Evolutionary conservation across 2,113 vertebrate genomes (phyloP).

Genomic region (Candoia aspera): DNA sequence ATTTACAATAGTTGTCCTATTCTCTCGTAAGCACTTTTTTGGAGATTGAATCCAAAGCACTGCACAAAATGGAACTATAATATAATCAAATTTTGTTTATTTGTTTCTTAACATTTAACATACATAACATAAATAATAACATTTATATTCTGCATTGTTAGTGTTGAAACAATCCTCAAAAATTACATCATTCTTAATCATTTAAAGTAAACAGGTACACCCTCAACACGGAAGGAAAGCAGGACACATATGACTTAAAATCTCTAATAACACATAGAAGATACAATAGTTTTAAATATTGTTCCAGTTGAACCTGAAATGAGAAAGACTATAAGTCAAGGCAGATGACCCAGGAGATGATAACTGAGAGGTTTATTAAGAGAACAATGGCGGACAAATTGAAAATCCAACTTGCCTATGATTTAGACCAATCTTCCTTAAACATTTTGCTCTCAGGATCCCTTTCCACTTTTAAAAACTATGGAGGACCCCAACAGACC

Average conservation of each 20-base stretch:
- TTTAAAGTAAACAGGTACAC: not conserved
- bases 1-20: too few relatives aligned
- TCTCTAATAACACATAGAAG: not conserved
- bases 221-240: not conserved
- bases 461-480: too few relatives aligned
- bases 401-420: conserved; percentile 18
- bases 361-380: not conserved
- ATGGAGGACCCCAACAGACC: not conserved
- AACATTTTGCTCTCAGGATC: too few relatives aligned
- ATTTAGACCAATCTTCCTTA: conserved; percentile 17
- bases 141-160: not conserved
- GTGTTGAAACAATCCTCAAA: not conserved
- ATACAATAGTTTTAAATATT: not conserved
- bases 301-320: not conserved
- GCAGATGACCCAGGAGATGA: not conserved
- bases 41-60: too few relatives aligned
- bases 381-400: not conserved
- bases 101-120: not conserved
- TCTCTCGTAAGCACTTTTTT: too few relatives aligned
- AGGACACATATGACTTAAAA: not conserved
- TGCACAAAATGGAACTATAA: not conserved
- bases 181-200: not conserved
- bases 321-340: not conserved
- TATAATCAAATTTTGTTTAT: not conserved
- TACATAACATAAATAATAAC: not conserved